These are phyloP conservation scores for Phyllotis vaccarum DNA, from an alignment of 2,797 vertebrate genomes.

Conservation along the genomic window DNA sequence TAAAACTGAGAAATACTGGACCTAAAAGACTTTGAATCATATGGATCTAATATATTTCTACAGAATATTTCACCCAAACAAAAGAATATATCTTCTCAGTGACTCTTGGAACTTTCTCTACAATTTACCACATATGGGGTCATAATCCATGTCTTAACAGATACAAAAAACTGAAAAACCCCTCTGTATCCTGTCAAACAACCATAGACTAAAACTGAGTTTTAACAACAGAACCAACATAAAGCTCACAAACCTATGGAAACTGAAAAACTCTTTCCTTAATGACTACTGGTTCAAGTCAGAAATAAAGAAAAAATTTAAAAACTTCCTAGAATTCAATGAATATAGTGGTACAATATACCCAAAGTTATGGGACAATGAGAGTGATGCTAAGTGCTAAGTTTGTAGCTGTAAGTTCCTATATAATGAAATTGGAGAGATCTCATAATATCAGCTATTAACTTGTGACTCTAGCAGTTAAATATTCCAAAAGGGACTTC, in stretches of 20 bases:
- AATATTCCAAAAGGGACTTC: not conserved
- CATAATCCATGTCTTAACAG: not conserved
- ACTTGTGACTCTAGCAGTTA: not conserved
- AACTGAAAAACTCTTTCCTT: not conserved
- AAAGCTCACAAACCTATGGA: not conserved
- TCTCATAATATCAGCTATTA: not conserved
- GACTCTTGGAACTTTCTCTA: not conserved
- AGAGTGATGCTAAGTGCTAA: not conserved
- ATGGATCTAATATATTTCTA: not conserved
- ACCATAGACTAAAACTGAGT: not conserved
- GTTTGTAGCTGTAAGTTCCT: not conserved
- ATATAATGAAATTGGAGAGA: not conserved
- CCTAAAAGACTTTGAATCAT: not conserved
- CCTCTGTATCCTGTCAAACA: not conserved
- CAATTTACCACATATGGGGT: not conserved
- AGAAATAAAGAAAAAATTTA: not conserved
- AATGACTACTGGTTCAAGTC: not conserved
- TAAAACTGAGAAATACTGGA: not conserved
- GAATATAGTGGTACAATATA: not conserved
- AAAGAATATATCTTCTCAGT: not conserved
- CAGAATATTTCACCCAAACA: not conserved
- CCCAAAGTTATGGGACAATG: not conserved
- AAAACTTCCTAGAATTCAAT: not conserved
- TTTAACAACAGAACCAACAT: not conserved
- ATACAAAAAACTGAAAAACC: not conserved